A percentile compares a stretch with the other conserved stretches of the same genome.
Conservation (phyloP, 2,888 invertebrate species). For the Physocephala rufipes region DNA sequence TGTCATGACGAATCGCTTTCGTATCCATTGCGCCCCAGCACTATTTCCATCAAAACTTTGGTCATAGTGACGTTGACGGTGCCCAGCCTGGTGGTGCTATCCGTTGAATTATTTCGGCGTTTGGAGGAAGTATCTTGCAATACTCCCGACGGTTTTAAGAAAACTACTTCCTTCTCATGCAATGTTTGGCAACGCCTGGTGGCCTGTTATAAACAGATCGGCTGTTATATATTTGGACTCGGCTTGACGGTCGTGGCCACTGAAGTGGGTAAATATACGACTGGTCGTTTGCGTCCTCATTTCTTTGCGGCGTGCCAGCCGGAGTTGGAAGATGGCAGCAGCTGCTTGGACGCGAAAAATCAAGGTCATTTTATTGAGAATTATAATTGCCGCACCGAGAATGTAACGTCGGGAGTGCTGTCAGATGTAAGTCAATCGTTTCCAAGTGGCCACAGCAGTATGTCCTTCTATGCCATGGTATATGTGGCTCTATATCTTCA, state of each 20-base stretch:
- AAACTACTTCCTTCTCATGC: constrained; percentile 22
- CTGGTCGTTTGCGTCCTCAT: constrained; percentile 57
- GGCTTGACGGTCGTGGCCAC: constrained; percentile 54
- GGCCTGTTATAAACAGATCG: constrained; percentile 56
- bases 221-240: constrained; percentile 56
- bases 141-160: constrained; percentile 29
- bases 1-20: constrained; percentile 59
- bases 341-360: constrained; percentile 71
- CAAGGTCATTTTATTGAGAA: constrained; percentile 75
- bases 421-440: constrained; percentile 87
- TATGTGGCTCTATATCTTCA: constrained; percentile 91
- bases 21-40: constrained; percentile 50
- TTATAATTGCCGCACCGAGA: constrained; percentile 73
- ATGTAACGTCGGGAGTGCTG: constrained; percentile 67
- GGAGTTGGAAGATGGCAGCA: constrained; percentile 67
- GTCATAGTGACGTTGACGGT: constrained; percentile 48
- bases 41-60: constrained; percentile 47
- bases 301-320: constrained; percentile 78
- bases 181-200: constrained; percentile 37
- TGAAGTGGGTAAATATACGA: constrained; percentile 51
- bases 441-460: constrained; percentile 90
- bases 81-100: constrained; percentile 53
- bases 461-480: constrained; percentile 85
- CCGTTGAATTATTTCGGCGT: constrained; percentile 58
- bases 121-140: neutral